Base-by-base conservation (phyloP, 2,888 invertebrate genomes). In the Bellardia bayeri region DNA sequence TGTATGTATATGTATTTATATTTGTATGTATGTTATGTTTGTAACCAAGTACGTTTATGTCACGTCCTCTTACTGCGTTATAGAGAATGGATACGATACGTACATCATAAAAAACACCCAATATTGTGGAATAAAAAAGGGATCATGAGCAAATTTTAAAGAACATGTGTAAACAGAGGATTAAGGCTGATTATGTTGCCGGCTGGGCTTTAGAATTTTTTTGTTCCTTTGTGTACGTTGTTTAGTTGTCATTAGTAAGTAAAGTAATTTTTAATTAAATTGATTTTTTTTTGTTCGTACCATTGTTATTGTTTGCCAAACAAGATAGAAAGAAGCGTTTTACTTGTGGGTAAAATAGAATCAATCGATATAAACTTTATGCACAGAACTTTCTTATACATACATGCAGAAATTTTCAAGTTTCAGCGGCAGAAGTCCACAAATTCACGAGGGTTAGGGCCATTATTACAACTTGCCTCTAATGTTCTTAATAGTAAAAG, bases 131-230 rank as follows among this genome's bases (percentile, higher is more conserved):
- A 85, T 69, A 69, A 80, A 83, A 85, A 79, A 72, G 54, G 80
- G 75, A 80, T 81, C 74, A 86, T 75, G 80, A 74, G 79, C 58
- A 86, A 82, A 79, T 49, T 86, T 86, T 79, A 80, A 86, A 86
- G 88, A 74, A 86, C 81, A 88, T 82, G 83, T 69, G 89, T 91
- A 90, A 89, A 91, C 90, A 91, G 87, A 88, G 90, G 90, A 91
- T 91, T 91, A 90, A 89, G 45, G 69, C 89, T 88, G 85, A 83
- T 82, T 79, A 88, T 90, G 89, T 90, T 76, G 86, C 84, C 89
- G 88, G 80, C 85, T 81, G 75, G 75, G 80, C 54, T 61, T 85
- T 75, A 69, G 33, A 80, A 69, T 75, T 80, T 72, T 42, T 51
- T 74, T 58, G 49, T 82, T 54, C 42, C 33, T 69, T 82, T 82